A percentile compares a stretch with the other conserved stretches of the same genome.
Evolutionary conservation across 2,888 invertebrate genomes (phyloP).

Genomic region (Acanthococcus lagerstroemiae): DNA sequence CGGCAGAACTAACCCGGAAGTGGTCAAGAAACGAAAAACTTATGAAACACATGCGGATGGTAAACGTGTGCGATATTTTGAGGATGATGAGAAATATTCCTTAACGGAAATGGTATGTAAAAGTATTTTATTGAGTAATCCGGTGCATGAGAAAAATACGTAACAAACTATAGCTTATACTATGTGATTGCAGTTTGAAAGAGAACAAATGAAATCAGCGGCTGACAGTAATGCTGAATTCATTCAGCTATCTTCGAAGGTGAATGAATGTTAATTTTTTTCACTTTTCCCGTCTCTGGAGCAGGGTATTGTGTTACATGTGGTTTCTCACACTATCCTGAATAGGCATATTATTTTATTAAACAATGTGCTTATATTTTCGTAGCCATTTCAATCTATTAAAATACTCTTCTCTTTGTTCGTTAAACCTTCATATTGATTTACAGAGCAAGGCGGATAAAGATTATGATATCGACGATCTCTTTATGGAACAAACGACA

Average conservation of each 20-base stretch:
- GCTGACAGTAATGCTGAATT: slow-evolving; percentile 73
- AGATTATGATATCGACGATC: slow-evolving; percentile 14
- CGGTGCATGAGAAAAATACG: not conserved
- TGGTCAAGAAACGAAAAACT: slow-evolving; percentile 47
- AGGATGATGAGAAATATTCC: slow-evolving; percentile 79
- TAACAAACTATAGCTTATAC: not conserved
- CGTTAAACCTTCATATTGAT: not conserved
- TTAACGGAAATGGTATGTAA: slow-evolving; percentile 65
- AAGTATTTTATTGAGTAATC: not conserved
- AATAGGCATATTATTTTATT: too few species aligned
- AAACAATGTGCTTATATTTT: too few species aligned
- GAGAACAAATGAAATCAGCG: slow-evolving; percentile 67
- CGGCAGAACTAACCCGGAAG: slow-evolving; percentile 40
- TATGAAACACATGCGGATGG: slow-evolving; percentile 58
- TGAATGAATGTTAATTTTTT: slow-evolving; percentile 32
- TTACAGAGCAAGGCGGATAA: slow-evolving; percentile 19
- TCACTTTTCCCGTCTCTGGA: not conserved
- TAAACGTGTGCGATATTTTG: slow-evolving; percentile 70
- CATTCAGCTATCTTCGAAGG: slow-evolving; percentile 56
- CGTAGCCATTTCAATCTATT: slow-evolving; percentile 12
- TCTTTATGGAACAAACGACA: slow-evolving; percentile 32
- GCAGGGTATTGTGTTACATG: too few species aligned
- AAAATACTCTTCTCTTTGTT: slow-evolving; percentile 3
- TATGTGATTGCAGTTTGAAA: slow-evolving; percentile 51
- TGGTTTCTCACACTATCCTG: too few species aligned